Evolutionary conservation across 1,140 invertebrate species (phyloP).

Genomic region (Eubasilissa regina): DNA sequence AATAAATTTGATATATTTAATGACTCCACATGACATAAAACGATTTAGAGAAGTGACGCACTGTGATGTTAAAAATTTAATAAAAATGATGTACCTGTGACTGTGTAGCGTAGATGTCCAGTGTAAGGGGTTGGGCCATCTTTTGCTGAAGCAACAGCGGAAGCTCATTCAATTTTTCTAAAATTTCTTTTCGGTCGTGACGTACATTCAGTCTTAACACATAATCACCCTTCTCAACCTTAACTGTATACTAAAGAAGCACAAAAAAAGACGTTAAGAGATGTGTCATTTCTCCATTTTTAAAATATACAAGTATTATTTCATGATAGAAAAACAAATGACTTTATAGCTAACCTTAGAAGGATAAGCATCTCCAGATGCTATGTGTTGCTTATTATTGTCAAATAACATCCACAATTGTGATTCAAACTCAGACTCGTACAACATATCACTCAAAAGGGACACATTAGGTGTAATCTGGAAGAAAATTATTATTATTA

Average conservation of each 20-base stretch:
- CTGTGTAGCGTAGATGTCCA: conserved; percentile 85
- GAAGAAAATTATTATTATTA: background rate
- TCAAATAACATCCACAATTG: conserved; percentile 98
- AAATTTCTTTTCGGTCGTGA: conserved; percentile 88
- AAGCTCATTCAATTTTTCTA: conserved; percentile 89
- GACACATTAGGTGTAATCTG: conserved; percentile 81
- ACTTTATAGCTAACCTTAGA: conserved; percentile 76
- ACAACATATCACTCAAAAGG: conserved; percentile 88
- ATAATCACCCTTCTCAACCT: conserved; percentile 97
- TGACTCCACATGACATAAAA: no score
- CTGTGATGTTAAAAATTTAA: no score
- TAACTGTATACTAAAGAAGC: conserved; percentile 82
- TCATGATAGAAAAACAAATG: background rate
- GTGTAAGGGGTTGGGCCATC: conserved; percentile 77
- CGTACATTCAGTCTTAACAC: conserved; percentile 88
- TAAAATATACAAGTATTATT: background rate
- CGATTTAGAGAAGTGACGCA: no score
- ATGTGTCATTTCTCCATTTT: background rate
- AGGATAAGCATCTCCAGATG: conserved; percentile 91
- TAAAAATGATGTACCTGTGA: conserved; percentile 61
- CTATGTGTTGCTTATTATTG: conserved; percentile 90
- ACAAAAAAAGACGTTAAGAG: background rate
- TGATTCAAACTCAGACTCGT: conserved; percentile 95
- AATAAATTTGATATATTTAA: no score
- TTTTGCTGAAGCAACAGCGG: conserved; percentile 86